Base-by-base conservation (phyloP, 2,797 vertebrate species). In the Arctocebus calabarensis region DNA sequence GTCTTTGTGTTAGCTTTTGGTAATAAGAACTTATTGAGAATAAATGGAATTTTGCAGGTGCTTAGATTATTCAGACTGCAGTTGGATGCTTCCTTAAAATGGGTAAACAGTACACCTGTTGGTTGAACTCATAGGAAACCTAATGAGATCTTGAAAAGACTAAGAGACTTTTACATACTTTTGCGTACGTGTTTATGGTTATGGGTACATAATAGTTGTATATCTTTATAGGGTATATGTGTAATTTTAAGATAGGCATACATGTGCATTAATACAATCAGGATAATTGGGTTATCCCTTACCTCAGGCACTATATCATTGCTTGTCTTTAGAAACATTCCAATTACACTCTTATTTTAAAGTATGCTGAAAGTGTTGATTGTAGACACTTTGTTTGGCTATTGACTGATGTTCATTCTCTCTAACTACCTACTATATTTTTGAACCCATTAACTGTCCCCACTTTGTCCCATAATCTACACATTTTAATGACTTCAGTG, bases 401-500 rank as follows among this genome's bases (percentile, higher is more conserved):
- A 19, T 66, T 17, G 19, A 66, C n/a, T 66, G 34, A n/a, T n/a
- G 32, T 66, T 66, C 32, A 66, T 34, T 66, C 16, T n/a, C 32
- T 66, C 64, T n/a, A 66, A 66, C 62, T 64, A 17, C 17, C 14
- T 66, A 64, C 61, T 66, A 17, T n/a, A 66, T 34, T 66, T 57
- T 66, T 66, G 64, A 17, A 66, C 3, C 32, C 64, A 66, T 66
- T 66, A 66, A 66, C 64, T n/a, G n/a, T 34, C 32, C 32, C 64
- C 64, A 66, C 17, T 66, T 66, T 66, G n/a, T 66, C 32, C 17
- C 32, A 7, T 89, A 79, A 62, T 92, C 86, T 95, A 91, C 73
- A 92, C 71, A 96, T 97, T 94, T 98, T 97, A 98, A 97, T 97
- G 87, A 40, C n/a, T 86, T 88, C 73, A 94, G 77, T 98, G 94